phyloP scores from a whole-genome alignment of 1,140 invertebrate species.

The Euglossa dilemma region DNA sequence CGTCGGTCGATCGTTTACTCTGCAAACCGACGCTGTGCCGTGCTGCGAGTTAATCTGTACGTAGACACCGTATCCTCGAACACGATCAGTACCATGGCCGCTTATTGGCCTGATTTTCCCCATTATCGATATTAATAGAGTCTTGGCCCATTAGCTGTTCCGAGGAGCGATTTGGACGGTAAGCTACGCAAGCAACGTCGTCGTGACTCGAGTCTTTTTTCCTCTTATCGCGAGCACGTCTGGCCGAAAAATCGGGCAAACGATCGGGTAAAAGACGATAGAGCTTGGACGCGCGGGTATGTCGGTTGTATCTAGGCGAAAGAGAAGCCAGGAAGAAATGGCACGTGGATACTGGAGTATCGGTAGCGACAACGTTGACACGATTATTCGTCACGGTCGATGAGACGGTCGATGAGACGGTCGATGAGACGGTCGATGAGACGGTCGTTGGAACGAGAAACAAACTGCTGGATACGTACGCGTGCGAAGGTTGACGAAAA shows the following conservation, averaged over 20 bases:
- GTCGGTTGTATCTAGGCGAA: background rate
- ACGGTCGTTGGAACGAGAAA: too few relatives aligned
- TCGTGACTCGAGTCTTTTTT: background rate
- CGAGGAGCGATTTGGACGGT: slow-evolving; percentile 45
- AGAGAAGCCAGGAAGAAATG: background rate
- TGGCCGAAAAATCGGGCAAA: too few relatives aligned
- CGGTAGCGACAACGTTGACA: background rate
- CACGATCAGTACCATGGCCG: slow-evolving; percentile 55
- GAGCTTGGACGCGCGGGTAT: background rate
- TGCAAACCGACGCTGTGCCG: slow-evolving; percentile 18
- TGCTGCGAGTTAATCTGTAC: slow-evolving; percentile 34
- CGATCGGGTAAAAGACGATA: too few relatives aligned
- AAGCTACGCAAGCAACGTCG: slow-evolving; percentile 30
- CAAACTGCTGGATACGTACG: background rate
- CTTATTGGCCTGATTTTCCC: slow-evolving; percentile 75
- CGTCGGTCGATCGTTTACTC: slow-evolving; percentile 33
- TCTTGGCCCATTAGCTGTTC: slow-evolving; percentile 72
- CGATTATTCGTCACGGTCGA: background rate
- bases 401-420: too few relatives aligned
- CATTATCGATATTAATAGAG: slow-evolving; percentile 76
- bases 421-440: too few relatives aligned
- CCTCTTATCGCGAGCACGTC: background rate
- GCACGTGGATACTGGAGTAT: background rate
- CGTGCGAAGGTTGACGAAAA: background rate
- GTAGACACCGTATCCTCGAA: slow-evolving; percentile 53